phyloP scores from a whole-genome alignment of 2,888 invertebrate genomes.

The Lomographa bimaculata region DNA sequence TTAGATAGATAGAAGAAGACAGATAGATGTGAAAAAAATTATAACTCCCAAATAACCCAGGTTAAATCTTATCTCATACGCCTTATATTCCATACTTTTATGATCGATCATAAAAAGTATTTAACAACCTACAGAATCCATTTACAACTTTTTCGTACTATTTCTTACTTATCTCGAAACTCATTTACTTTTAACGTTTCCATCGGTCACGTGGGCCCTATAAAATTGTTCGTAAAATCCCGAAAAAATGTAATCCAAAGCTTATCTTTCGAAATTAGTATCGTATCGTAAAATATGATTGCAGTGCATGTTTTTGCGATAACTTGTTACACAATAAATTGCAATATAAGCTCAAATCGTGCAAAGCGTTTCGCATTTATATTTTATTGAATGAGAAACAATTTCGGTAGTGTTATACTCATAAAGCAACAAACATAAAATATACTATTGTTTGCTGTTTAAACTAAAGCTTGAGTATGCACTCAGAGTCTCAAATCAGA shows the following conservation, averaged over 20 bases:
- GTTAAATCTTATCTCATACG: slow-evolving; percentile 1
- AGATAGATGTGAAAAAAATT: too few relatives aligned
- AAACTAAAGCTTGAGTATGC: too few relatives aligned
- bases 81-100: slow-evolving; percentile 9
- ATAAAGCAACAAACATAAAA: too few relatives aligned
- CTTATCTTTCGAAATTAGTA: slow-evolving; percentile 13
- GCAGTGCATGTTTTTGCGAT: background rate
- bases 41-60: too few relatives aligned
- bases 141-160: slow-evolving; percentile 18
- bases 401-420: too few relatives aligned
- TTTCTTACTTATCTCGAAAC: slow-evolving; percentile 27
- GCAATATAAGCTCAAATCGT: too few relatives aligned
- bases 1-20: too few relatives aligned
- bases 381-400: too few relatives aligned
- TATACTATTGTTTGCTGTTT: too few relatives aligned
- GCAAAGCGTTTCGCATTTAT: too few relatives aligned
- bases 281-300: slow-evolving; percentile 2
- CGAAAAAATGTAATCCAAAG: slow-evolving; percentile 7
- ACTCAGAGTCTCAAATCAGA: too few relatives aligned
- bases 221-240: slow-evolving; percentile 18
- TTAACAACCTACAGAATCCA: slow-evolving; percentile 13
- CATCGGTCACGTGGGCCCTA: slow-evolving; percentile 29
- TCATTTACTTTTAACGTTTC: slow-evolving; percentile 26
- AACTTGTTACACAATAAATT: background rate
- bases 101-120: slow-evolving; percentile 14